phyloP scores from a whole-genome alignment of 2,888 invertebrate species.

The Galeruca laticollis region DNA sequence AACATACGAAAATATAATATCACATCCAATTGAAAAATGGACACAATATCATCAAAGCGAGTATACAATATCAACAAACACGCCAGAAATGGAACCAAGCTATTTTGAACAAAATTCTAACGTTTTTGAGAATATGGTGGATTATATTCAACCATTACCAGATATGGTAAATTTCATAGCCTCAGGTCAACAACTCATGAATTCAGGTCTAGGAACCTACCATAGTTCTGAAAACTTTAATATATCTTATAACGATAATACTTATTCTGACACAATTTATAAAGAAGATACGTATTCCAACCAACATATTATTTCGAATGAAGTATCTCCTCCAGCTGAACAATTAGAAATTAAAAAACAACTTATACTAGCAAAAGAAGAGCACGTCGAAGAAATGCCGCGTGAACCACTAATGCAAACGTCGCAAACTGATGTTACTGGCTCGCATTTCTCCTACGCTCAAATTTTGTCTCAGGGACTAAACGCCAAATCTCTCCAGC shows the following conservation, averaged over 20 bases:
- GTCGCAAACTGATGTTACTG: conserved; percentile 37
- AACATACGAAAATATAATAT: conserved; percentile 18
- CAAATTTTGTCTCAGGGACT: conserved; percentile 79
- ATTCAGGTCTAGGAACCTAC: conserved; percentile 68
- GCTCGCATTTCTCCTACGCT: conserved; percentile 74
- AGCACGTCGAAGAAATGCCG: conserved; percentile 30
- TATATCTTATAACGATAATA: conserved; percentile 6
- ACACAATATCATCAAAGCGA: conserved; percentile 54
- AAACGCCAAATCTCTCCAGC: conserved; percentile 68
- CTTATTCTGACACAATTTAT: conserved; percentile 11
- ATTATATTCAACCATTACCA: conserved; percentile 68
- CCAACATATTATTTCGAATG: conserved; percentile 5
- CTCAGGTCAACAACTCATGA: conserved; percentile 66
- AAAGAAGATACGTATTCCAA: background rate
- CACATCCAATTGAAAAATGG: conserved; percentile 51
- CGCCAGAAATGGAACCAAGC: conserved; percentile 42
- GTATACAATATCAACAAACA: conserved; percentile 45
- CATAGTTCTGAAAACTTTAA: conserved; percentile 53
- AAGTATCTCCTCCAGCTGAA: conserved; percentile 15
- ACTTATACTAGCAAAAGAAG: conserved; percentile 20
- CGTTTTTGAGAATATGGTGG: conserved; percentile 61
- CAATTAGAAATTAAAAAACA: background rate
- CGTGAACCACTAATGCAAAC: conserved; percentile 42
- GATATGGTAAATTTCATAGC: conserved; percentile 69
- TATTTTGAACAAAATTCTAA: conserved; percentile 46